Evolutionary conservation across 2,113 vertebrate species (phyloP).

Genomic region (Sylvietta virens): DNA sequence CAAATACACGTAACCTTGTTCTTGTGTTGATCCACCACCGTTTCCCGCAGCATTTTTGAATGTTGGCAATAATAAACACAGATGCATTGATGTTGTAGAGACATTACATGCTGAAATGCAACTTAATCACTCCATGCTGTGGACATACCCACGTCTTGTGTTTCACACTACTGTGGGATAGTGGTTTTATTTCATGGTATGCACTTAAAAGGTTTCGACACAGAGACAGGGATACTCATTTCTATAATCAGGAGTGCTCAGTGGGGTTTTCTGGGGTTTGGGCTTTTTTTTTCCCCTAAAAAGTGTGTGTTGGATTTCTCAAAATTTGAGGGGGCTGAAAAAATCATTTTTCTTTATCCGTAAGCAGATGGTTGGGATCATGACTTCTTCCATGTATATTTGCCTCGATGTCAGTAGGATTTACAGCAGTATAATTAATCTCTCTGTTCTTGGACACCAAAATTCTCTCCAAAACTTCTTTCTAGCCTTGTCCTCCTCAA

Average conservation of each 20-base stretch:
- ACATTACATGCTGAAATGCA: not conserved
- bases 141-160: not conserved
- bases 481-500: not conserved
- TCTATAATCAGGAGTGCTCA: not conserved
- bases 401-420: constrained; percentile 19
- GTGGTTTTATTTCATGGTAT: not conserved
- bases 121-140: not conserved
- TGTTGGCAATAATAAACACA: not conserved
- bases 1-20: not conserved
- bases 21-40: not conserved
- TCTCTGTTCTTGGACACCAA: not conserved
- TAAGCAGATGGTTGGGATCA: constrained; percentile 37
- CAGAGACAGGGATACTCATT: not conserved
- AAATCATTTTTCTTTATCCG: not conserved
- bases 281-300: not conserved
- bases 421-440: constrained; percentile 6
- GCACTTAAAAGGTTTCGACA: not conserved
- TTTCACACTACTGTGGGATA: not conserved
- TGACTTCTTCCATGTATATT: not conserved
- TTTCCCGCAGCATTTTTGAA: not conserved
- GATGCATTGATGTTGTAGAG: not conserved
- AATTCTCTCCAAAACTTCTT: not conserved
- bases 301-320: not conserved
- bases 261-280: not conserved
- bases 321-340: not conserved